phyloP scores from a whole-genome alignment of 2,888 invertebrate genomes.

The Endotricha flammealis region DNA sequence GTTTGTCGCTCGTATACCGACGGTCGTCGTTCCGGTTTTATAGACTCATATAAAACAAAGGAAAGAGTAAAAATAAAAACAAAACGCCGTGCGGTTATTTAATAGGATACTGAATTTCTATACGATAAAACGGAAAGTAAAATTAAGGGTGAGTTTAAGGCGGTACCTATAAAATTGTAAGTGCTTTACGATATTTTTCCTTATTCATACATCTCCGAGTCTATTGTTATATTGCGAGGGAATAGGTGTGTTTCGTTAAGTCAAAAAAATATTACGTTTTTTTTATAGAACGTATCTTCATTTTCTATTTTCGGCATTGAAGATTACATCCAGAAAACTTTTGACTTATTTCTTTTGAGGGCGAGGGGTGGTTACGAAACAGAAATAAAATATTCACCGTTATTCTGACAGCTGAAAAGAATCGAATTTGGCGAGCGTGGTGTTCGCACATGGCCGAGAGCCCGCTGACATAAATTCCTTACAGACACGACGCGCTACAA shows the following conservation, averaged over 20 bases:
- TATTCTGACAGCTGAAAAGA: slow-evolving; percentile 51
- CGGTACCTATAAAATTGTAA: slow-evolving; percentile 1
- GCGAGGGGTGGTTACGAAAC: slow-evolving; percentile 30
- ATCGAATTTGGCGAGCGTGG: slow-evolving; percentile 43
- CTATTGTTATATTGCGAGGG: neutral
- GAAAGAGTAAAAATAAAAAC: slow-evolving; percentile 12
- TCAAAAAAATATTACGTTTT: too few species aligned
- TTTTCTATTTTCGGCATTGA: slow-evolving; percentile 34
- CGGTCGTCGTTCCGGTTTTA: slow-evolving; percentile 8
- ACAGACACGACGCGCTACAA: slow-evolving; percentile 26
- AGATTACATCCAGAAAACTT: slow-evolving; percentile 44
- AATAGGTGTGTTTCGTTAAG: too few species aligned
- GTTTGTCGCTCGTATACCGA: slow-evolving; percentile 9
- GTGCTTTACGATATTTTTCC: slow-evolving; percentile 1
- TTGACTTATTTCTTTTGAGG: slow-evolving; percentile 41
- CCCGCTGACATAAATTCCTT: slow-evolving; percentile 25
- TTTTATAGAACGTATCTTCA: slow-evolving; percentile 16
- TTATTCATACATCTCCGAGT: neutral
- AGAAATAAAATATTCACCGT: slow-evolving; percentile 47
- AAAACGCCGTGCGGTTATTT: slow-evolving; percentile 11
- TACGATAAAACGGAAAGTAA: slow-evolving; percentile 8
- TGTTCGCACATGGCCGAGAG: slow-evolving; percentile 9
- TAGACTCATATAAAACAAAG: slow-evolving; percentile 12
- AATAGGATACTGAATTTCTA: slow-evolving; percentile 9
- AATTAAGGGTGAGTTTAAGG: slow-evolving; percentile 6